Evolutionary conservation across 2,888 invertebrate genomes (phyloP).

Genomic region (Euspilapteryx auroguttella): DNA sequence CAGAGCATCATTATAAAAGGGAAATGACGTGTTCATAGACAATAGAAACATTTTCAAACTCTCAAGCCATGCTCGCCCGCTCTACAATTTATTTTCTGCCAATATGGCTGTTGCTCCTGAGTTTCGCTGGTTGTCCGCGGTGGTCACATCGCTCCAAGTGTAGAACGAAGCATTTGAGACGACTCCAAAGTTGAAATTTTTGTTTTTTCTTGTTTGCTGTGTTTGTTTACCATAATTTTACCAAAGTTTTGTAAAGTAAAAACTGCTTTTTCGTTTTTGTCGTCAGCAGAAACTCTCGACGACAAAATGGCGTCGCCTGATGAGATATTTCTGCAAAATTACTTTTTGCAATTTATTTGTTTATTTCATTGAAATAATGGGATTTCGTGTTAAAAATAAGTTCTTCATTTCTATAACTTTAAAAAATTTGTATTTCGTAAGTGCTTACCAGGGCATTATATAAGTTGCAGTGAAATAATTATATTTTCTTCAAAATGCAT

Average conservation of each 20-base stretch:
- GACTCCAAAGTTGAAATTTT: constrained; percentile 47
- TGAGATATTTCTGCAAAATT: constrained; percentile 53
- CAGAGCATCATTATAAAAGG: too few relatives aligned
- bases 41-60: constrained; percentile 18
- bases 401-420: too few relatives aligned
- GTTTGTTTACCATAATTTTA: constrained; percentile 39
- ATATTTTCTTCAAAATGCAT: constrained; percentile 49
- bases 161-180: constrained; percentile 44
- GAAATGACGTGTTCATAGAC: constrained; percentile 13
- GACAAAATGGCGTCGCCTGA: constrained; percentile 63
- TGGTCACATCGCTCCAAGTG: constrained; percentile 45
- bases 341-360: constrained; percentile 36
- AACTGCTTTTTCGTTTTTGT: constrained; percentile 42
- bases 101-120: constrained; percentile 59
- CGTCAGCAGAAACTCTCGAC: constrained; percentile 58
- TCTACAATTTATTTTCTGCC: constrained; percentile 17
- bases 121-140: constrained; percentile 55
- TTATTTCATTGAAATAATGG: too few relatives aligned
- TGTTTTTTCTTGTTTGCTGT: constrained; percentile 38
- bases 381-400: too few relatives aligned
- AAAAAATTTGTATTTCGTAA: too few relatives aligned
- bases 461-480: constrained; percentile 35
- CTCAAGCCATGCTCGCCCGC: too few relatives aligned
- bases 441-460: too few relatives aligned
- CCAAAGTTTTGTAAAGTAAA: constrained; percentile 31